Conservation (phyloP, 2,888 invertebrate species). For the Plagodis dolabraria region DNA sequence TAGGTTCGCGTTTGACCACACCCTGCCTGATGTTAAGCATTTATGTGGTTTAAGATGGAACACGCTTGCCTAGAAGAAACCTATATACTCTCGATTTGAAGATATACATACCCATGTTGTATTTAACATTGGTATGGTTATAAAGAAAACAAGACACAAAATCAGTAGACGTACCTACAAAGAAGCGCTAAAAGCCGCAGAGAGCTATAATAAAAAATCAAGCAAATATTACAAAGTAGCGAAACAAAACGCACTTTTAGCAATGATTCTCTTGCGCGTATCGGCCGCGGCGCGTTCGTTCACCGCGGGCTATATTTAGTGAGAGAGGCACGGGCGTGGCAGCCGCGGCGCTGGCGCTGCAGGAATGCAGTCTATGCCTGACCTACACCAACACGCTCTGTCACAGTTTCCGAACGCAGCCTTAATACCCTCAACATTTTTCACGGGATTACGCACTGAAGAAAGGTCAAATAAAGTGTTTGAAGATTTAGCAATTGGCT, state of each 20-base stretch:
- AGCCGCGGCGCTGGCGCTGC: conserved; percentile 41
- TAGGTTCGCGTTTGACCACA: too few species aligned
- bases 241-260: conserved; percentile 25
- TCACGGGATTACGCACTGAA: conserved; percentile 7
- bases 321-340: conserved; percentile 54
- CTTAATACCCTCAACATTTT: conserved; percentile 41
- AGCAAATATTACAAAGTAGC: too few species aligned
- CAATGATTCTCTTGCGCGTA: conserved; percentile 28
- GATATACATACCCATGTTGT: too few species aligned
- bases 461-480: too few species aligned
- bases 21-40: too few species aligned
- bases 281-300: conserved; percentile 65
- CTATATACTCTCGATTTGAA: too few species aligned
- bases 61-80: too few species aligned
- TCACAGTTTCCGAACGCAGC: conserved; percentile 73
- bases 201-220: too few species aligned
- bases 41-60: too few species aligned
- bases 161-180: background rate
- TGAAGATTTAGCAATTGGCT: too few species aligned
- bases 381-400: conserved; percentile 73
- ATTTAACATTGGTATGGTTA: too few species aligned
- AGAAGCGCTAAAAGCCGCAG: background rate
- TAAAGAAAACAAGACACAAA: too few species aligned
- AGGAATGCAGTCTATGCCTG: conserved; percentile 72
- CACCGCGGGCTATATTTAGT: conserved; percentile 82